phyloP scores from a whole-genome alignment of 1,140 invertebrate genomes.

The Drosophila seguyi region DNA sequence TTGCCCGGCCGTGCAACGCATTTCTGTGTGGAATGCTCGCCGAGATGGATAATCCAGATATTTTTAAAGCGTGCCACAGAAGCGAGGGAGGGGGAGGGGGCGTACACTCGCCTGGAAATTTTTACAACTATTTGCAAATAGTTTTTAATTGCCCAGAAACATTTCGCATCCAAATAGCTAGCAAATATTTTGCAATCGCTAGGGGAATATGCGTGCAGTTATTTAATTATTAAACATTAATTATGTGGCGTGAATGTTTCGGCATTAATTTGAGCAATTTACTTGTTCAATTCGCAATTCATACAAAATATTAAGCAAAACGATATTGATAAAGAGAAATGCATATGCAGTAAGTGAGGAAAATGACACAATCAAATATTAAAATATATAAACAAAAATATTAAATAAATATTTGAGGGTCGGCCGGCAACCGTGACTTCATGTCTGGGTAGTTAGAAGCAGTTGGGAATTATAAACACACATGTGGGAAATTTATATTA shows the following conservation, averaged over 20 bases:
- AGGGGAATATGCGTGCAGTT: background rate
- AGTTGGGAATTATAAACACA: too few relatives aligned
- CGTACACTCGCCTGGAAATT: constrained; percentile 10
- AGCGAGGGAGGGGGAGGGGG: background rate
- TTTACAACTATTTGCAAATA: constrained; percentile 25
- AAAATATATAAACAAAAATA: too few relatives aligned
- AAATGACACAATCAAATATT: background rate
- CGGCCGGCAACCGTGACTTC: too few relatives aligned
- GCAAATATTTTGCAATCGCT: constrained; percentile 13
- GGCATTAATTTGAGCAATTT: background rate
- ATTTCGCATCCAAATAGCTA: constrained; percentile 12
- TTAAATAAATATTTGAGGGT: too few relatives aligned
- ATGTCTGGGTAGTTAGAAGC: too few relatives aligned
- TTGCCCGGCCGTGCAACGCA: constrained; percentile 23
- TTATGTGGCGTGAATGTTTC: constrained; percentile 4
- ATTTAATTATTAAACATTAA: constrained; percentile 15
- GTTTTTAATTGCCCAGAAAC: constrained; percentile 25
- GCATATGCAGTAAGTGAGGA: too few relatives aligned
- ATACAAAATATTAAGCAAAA: background rate
- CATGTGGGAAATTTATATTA: too few relatives aligned
- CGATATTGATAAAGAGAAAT: background rate
- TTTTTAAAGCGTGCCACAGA: constrained; percentile 25
- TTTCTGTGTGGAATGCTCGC: constrained; percentile 16
- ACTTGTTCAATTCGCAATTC: background rate
- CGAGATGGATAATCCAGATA: constrained; percentile 38